A percentile compares a stretch with the other conserved stretches of the same genome.
Evolutionary conservation across 2,113 vertebrate genomes (phyloP).

Genomic region (Pungitius pungitius): DNA sequence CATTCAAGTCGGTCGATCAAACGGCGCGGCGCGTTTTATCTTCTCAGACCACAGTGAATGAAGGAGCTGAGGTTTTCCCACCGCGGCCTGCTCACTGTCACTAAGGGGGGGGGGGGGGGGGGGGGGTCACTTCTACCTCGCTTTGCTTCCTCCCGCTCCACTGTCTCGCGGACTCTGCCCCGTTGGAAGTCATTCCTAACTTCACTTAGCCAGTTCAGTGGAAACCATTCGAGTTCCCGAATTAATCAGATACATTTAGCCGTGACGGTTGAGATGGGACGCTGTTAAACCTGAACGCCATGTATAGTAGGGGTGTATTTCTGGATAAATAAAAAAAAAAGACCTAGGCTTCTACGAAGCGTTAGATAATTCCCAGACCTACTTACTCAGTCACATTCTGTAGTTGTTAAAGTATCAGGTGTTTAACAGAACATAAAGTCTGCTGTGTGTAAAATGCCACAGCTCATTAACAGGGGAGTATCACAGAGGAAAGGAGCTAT

Average conservation of each 20-base stretch:
- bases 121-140: slow-evolving; percentile 35
- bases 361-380: slow-evolving; percentile 9
- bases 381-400: slow-evolving; percentile 10
- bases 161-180: slow-evolving; percentile 25
- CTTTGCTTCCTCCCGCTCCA: slow-evolving; percentile 22
- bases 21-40: slow-evolving; percentile 70
- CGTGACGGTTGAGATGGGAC: slow-evolving; percentile 40
- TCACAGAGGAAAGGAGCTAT: slow-evolving; percentile 44
- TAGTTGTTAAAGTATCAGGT: slow-evolving; percentile 50
- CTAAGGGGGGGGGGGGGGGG: slow-evolving; percentile 50
- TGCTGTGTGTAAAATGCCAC: slow-evolving; percentile 45
- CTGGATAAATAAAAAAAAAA: neutral
- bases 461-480: slow-evolving; percentile 55
- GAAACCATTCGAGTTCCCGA: slow-evolving; percentile 34
- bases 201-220: slow-evolving; percentile 14
- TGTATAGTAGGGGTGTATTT: slow-evolving; percentile 17
- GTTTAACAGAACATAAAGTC: slow-evolving; percentile 50
- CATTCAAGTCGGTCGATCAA: slow-evolving; percentile 76
- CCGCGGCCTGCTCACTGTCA: slow-evolving; percentile 68
- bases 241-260: slow-evolving; percentile 38
- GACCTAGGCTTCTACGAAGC: neutral
- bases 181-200: slow-evolving; percentile 34
- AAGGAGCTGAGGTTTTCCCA: slow-evolving; percentile 67
- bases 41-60: slow-evolving; percentile 69
- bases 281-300: slow-evolving; percentile 17